These are phyloP conservation scores for Chaenodraco wilsoni DNA, from an alignment of 2,797 vertebrate genomes.

Conservation along the genomic window DNA sequence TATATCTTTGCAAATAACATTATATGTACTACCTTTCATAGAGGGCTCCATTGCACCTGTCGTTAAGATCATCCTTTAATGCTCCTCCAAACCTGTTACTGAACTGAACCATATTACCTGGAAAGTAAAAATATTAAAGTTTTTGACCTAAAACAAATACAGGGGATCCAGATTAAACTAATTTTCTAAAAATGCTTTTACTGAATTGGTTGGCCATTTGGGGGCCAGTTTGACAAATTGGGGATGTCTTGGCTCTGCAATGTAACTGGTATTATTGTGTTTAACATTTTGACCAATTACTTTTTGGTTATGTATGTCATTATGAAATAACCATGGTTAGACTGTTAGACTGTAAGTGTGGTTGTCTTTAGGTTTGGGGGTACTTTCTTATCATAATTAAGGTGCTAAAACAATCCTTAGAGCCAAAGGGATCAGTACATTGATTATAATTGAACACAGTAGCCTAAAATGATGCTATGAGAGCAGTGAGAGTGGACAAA, in stretches of 20 bases:
- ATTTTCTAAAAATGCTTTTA: background rate
- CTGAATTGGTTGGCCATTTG: background rate
- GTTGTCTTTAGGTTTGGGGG: too few relatives aligned
- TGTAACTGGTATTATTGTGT: too few relatives aligned
- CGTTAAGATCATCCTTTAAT: slow-evolving; percentile 47
- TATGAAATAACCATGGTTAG: too few relatives aligned
- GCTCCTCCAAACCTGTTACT: slow-evolving; percentile 55
- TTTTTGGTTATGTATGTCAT: too few relatives aligned
- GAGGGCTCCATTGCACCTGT: slow-evolving; percentile 46
- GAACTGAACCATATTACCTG: slow-evolving; percentile 71
- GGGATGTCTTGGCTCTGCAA: too few relatives aligned
- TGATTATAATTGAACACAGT: too few relatives aligned
- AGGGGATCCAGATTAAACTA: background rate
- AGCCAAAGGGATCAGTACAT: too few relatives aligned
- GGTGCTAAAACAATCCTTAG: too few relatives aligned
- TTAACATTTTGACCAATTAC: too few relatives aligned
- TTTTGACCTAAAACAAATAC: background rate
- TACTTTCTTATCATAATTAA: too few relatives aligned
- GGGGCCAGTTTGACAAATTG: background rate
- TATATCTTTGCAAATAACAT: background rate
- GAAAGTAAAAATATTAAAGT: background rate
- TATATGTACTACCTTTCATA: slow-evolving; percentile 54
- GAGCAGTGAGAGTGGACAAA: background rate
- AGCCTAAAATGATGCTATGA: too few relatives aligned
- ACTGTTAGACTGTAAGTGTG: too few relatives aligned